These are phyloP conservation scores for Monopterus albus DNA, from an alignment of 2,113 vertebrate species.

Conservation along the genomic window DNA sequence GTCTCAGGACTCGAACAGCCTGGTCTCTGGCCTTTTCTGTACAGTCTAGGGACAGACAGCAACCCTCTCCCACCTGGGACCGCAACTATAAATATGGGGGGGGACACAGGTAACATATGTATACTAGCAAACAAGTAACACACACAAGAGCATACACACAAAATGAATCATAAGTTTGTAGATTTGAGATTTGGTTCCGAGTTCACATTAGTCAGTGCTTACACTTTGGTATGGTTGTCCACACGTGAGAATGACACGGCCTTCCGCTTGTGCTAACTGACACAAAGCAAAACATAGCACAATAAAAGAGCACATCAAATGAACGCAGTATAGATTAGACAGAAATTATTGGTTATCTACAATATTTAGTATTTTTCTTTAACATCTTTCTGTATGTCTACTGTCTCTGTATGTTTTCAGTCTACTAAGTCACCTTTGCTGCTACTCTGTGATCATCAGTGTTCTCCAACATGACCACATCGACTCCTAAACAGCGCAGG, in stretches of 20 bases:
- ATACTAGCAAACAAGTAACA: neutral
- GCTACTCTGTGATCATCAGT: constrained; percentile 86
- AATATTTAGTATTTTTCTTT: neutral
- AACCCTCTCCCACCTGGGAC: constrained; percentile 89
- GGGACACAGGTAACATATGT: neutral
- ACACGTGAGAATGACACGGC: constrained; percentile 88
- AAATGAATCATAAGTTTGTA: neutral
- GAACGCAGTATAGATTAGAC: neutral
- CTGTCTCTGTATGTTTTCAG: constrained; percentile 1
- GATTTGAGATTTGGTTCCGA: neutral
- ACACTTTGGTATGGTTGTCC: constrained; percentile 88
- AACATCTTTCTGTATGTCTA: neutral
- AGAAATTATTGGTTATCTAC: too few species aligned
- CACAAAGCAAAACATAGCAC: constrained; percentile 33
- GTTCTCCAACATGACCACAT: constrained; percentile 84
- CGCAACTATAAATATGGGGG: constrained; percentile 77
- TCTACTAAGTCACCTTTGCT: constrained; percentile 81
- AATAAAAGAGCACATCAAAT: neutral
- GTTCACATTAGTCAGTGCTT: constrained; percentile 57
- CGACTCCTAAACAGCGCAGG: constrained; percentile 88
- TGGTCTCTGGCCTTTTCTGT: constrained; percentile 88
- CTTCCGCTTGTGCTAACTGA: constrained; percentile 87
- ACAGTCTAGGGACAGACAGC: constrained; percentile 86
- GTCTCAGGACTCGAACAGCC: constrained; percentile 83
- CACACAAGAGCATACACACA: neutral